These are phyloP conservation scores for Tachina fera DNA, from an alignment of 2,888 invertebrate genomes.

Conservation along the genomic window DNA sequence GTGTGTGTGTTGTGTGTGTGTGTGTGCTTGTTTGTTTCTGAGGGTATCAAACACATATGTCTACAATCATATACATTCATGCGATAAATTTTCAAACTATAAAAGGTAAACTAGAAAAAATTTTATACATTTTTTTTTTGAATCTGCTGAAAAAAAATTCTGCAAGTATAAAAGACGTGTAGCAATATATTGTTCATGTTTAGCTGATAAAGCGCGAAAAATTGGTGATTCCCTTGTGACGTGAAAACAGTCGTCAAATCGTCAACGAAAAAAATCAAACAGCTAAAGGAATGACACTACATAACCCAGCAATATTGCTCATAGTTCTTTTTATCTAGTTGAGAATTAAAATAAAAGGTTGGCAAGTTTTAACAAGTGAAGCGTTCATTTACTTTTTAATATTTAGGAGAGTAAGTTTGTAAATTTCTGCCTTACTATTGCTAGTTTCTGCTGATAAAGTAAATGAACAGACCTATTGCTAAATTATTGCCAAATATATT, in stretches of 20 bases:
- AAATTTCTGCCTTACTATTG: no score
- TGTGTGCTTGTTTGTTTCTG: neutral
- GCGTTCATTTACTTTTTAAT: no score
- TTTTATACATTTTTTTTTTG: neutral
- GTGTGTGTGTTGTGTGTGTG: neutral
- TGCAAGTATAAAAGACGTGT: neutral
- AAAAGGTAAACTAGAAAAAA: neutral
- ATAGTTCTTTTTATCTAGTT: neutral
- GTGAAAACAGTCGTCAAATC: constrained; percentile 11
- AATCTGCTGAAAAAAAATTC: neutral
- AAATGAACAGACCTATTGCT: no score
- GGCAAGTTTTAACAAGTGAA: no score
- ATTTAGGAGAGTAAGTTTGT: no score
- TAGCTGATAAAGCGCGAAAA: neutral
- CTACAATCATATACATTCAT: neutral
- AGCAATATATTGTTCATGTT: constrained; percentile 14
- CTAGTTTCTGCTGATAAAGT: no score
- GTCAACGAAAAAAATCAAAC: neutral
- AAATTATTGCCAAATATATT: no score
- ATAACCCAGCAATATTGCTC: neutral
- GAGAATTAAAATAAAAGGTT: no score
- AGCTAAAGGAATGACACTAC: neutral
- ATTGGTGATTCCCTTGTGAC: neutral
- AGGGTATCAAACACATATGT: neutral
- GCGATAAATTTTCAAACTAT: neutral